Percentiles rank a stretch among this genome's conserved stretches.
Conservation (phyloP, 2,797 vertebrate species). For the Sebastes taczanowskii region DNA sequence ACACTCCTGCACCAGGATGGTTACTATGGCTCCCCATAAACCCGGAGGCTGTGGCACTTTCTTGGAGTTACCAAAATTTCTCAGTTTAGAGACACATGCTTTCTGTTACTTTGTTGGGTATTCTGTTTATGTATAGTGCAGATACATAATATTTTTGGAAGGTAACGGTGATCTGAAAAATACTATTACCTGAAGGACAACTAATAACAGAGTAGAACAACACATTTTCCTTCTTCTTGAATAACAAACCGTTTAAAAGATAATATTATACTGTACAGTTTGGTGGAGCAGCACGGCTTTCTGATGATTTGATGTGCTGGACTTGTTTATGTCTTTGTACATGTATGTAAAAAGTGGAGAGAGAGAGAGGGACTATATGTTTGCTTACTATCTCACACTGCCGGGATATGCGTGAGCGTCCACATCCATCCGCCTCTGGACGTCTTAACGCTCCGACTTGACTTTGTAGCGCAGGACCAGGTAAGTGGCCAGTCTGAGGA, state of each 20-base stretch:
- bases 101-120: constrained; percentile 44
- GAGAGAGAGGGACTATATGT: constrained; percentile 38
- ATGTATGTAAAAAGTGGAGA: constrained; percentile 39
- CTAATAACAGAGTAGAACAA: constrained; percentile 11
- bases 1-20: constrained; percentile 18
- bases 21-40: neutral
- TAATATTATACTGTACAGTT: constrained; percentile 45
- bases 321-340: constrained; percentile 33
- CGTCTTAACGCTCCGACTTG: constrained; percentile 91
- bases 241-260: constrained; percentile 30
- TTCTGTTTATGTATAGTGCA: constrained; percentile 47
- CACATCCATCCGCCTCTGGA: constrained; percentile 2
- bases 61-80: constrained; percentile 18
- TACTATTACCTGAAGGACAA: constrained; percentile 10
- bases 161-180: constrained; percentile 46
- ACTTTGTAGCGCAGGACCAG: constrained; percentile 96
- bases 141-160: constrained; percentile 45
- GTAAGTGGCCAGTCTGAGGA: constrained; percentile 93
- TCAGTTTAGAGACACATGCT: constrained; percentile 71
- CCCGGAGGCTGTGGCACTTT: constrained; percentile 2
- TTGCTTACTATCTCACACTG: constrained; percentile 55
- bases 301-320: constrained; percentile 23
- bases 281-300: constrained; percentile 46
- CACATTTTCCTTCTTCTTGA: constrained; percentile 24
- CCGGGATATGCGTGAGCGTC: constrained; percentile 27